Conservation (phyloP, 1,140 invertebrate species). For the Brachystomella parvula region DNA sequence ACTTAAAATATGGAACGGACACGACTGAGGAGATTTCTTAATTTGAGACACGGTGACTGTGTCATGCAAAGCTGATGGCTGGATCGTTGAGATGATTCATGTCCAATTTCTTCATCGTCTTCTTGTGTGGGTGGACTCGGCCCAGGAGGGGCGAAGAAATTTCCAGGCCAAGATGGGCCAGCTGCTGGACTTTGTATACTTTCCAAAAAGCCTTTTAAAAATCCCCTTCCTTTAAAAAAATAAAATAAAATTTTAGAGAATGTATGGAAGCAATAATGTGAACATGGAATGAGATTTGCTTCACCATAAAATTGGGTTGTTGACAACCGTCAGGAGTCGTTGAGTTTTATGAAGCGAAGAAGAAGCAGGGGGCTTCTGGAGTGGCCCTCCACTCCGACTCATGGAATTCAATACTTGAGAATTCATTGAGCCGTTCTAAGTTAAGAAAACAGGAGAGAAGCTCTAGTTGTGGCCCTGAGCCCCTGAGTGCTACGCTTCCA, state of each 20-base stretch:
- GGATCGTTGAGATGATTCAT: neutral
- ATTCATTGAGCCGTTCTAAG: neutral
- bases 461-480: neutral
- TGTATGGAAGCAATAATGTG: conserved; percentile 1
- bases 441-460: neutral
- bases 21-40: no score
- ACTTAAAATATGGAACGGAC: no score
- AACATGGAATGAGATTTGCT: conserved; percentile 7
- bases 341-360: conserved; percentile 2
- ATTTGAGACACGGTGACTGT: no score
- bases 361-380: neutral
- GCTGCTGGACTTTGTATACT: no score
- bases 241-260: neutral
- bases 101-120: neutral
- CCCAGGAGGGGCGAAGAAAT: neutral
- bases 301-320: conserved; percentile 5
- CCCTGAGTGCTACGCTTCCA: no score
- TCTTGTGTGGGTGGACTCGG: neutral
- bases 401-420: neutral
- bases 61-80: neutral
- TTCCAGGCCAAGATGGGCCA: neutral
- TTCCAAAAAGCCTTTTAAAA: no score
- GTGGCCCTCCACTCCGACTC: neutral
- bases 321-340: conserved; percentile 11
- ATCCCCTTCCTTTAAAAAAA: no score